These are phyloP conservation scores for Heterotis niloticus DNA, from an alignment of 2,113 vertebrate genomes.

Conservation along the genomic window DNA sequence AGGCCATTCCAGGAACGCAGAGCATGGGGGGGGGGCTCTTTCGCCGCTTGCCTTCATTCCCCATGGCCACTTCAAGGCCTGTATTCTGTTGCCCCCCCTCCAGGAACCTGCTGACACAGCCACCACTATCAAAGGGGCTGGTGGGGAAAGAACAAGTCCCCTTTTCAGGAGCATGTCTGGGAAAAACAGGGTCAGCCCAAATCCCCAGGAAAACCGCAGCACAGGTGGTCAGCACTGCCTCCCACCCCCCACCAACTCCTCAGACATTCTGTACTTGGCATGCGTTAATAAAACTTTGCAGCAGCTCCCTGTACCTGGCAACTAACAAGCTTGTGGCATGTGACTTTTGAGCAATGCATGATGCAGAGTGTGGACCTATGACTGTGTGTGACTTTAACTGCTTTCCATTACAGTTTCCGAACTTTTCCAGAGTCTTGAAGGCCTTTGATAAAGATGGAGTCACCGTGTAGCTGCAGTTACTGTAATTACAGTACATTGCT, in stretches of 20 bases:
- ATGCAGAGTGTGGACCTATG: not conserved
- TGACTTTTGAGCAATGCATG: not conserved
- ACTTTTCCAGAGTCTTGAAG: not conserved
- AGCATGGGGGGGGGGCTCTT: constrained; percentile 37
- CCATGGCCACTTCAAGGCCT: constrained; percentile 49
- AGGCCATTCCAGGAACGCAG: not conserved
- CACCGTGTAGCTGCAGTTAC: not conserved
- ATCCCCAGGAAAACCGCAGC: constrained; percentile 45
- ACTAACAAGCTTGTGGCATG: not conserved
- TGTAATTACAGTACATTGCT: constrained; percentile 8
- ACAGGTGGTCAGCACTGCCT: constrained; percentile 51
- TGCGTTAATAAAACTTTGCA: not conserved
- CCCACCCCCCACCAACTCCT: not conserved
- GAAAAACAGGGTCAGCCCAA: constrained; percentile 40
- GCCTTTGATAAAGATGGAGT: not conserved
- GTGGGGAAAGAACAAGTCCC: constrained; percentile 43
- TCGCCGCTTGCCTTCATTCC: constrained; percentile 55
- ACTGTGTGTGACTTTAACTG: not conserved
- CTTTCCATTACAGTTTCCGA: not conserved
- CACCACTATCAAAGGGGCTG: constrained; percentile 58
- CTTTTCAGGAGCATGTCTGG: constrained; percentile 53
- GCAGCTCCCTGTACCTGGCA: too few species aligned
- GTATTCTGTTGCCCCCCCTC: not conserved
- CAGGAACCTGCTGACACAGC: constrained; percentile 50
- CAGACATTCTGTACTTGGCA: not conserved